A percentile compares a stretch with the other conserved stretches of the same genome.
These are phyloP conservation scores for Pollenia labialis DNA, from an alignment of 2,888 invertebrate species.

Conservation along the genomic window DNA sequence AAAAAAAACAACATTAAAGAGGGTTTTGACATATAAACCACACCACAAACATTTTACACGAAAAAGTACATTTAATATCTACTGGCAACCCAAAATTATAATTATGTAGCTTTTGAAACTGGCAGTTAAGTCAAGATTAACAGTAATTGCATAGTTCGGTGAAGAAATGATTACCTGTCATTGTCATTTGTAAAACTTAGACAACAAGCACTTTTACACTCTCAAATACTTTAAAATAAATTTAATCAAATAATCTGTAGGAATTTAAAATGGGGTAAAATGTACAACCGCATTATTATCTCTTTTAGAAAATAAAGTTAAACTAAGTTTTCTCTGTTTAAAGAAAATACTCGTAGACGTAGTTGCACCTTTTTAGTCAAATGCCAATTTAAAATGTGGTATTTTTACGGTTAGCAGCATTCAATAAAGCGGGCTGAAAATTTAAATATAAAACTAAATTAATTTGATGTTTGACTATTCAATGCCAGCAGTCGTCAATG, in stretches of 20 bases:
- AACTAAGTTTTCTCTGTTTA: neutral
- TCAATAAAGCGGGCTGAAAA: neutral
- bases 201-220: neutral
- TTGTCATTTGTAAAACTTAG: neutral
- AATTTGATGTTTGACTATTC: too few species aligned
- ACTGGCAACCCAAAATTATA: slow-evolving; percentile 4
- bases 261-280: neutral
- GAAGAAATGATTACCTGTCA: slow-evolving; percentile 39
- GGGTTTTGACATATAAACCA: slow-evolving; percentile 43
- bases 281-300: neutral
- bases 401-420: neutral
- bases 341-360: neutral
- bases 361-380: neutral
- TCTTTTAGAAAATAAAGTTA: neutral
- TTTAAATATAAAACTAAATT: neutral
- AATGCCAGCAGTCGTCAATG: too few species aligned
- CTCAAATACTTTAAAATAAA: neutral
- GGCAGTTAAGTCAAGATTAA: slow-evolving; percentile 36
- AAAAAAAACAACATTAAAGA: slow-evolving; percentile 13
- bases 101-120: neutral
- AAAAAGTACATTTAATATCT: neutral
- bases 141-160: neutral
- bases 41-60: slow-evolving; percentile 21
- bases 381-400: neutral
- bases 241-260: neutral